Evolutionary conservation across 1,140 invertebrate species (phyloP), one percentile per base, ranked within the genome.

Genomic region (Trialeurodes vaporariorum): DNA sequence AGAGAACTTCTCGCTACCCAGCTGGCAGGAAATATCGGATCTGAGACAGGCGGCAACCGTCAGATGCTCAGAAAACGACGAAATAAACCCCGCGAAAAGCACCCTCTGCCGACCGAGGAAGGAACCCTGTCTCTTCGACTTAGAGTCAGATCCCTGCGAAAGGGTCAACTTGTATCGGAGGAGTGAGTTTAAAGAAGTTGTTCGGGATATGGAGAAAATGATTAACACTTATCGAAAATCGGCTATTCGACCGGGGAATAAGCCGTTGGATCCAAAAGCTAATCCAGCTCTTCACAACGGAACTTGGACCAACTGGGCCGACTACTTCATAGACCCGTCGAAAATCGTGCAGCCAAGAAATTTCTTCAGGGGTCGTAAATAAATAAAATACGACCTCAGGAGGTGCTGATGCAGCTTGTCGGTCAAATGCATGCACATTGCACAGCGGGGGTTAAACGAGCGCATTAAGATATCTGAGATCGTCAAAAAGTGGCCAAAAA

Each of bases 221-320:
- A n/a, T 67, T 2, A 1, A 23, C 1, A 27, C 26, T 21, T 67
- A 59, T n/a, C 24, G 62, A 25, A 23, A 63, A 58, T 40, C 61
- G 26, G 12, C 66, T 0, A 59, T 23, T 0, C 27, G 59, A 22
- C 61, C 34, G n/a, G 27, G 27, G n/a, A 24, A 12, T 5, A 64
- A 64, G 27, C n/a, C 40, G 2, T 21, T 61, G 17, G 59, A 61
- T 5, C 34, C 59, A 12, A 21, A 59, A 26, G 65, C 68, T 1
- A 66, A 69, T 67, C 68, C 68, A 22, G 25, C 13, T 21, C 64
- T 69, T 1, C 61, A 65, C n/a, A 69, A 69, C 58, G 64, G 64
- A 1, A 69, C 68, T 1, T 69, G 68, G 68, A 34, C 27, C 0
- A 69, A 40, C 9, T 69, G 68, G 68, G 63, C 59, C 22, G 68